Evolutionary conservation across 1,140 invertebrate genomes (phyloP), one percentile per base, ranked within the genome.

Genomic region (Drosophila santomea): DNA sequence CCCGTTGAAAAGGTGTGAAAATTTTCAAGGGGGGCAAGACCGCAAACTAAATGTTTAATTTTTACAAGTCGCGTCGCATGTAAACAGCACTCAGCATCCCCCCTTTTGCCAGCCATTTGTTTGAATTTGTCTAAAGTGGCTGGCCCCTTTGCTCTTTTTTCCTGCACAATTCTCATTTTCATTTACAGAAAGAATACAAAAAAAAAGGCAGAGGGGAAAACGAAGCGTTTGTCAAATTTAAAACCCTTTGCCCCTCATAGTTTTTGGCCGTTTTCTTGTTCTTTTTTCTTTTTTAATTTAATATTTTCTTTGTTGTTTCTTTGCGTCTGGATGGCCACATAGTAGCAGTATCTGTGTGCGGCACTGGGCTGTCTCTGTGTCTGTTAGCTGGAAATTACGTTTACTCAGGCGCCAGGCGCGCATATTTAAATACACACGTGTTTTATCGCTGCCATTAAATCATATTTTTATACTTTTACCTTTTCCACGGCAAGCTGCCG

Each of bases 381-480:
- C 59, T 66, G 68, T 77, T 57, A 59, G 74, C 62, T 81, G 82
- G 59, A 91, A 91, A 91, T 91, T 91, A 90, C 90, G 90, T 91
- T 91, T 91, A 90, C 89, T 82, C 85, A 92, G 89, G 85, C 89
- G 82, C 82, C 90, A 76, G 78, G 76, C 86, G 90, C 80, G 81
- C 81, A 91, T 92, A 92, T 92, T 92, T 92, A 92, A 92, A 92
- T 92, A 90, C 82, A 92, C 91, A 92, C 91, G 91, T 92, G 91
- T 91, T 92, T 91, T 92, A 92, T 92, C 91, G 82, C 91, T 78
- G 80, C 82, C 89, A 92, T 91, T 92, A 92, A 92, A 92, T 92
- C 91, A 92, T 92, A 90, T 92, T 92, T 84, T 90, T 91, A 90
- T 85, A 90, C 86, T 91, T 60, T 88, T 90, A 90, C 85, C 80